phyloP scores from a whole-genome alignment of 2,888 invertebrate genomes.

The Periphyllus acericola region DNA sequence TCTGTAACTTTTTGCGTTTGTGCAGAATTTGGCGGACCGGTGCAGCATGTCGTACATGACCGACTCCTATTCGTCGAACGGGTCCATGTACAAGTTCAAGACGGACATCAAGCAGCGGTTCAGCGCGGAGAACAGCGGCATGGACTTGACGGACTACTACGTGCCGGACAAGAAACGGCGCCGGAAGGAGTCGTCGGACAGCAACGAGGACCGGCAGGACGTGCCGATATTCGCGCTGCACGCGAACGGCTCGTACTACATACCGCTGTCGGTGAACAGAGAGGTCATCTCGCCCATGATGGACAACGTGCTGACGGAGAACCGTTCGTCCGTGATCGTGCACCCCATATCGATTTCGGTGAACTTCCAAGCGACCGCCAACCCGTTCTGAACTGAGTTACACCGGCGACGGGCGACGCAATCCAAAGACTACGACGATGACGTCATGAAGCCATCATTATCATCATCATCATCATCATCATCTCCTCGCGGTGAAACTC shows the following conservation, averaged over 20 bases:
- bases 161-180: conserved; percentile 37
- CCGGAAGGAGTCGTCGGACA: conserved; percentile 12
- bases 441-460: not conserved
- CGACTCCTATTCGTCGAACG: conserved; percentile 66
- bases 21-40: conserved; percentile 64
- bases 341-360: conserved; percentile 92
- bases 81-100: conserved; percentile 84
- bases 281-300: conserved; percentile 78
- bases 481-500: not conserved
- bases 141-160: conserved; percentile 14
- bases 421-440: not conserved
- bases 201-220: conserved; percentile 66
- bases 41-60: conserved; percentile 63
- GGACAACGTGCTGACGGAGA: conserved; percentile 64
- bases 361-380: conserved; percentile 71
- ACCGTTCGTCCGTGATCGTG: conserved; percentile 71
- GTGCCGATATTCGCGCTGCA: conserved; percentile 92
- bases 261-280: conserved; percentile 85
- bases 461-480: not conserved
- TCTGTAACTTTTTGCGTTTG: conserved; percentile 13
- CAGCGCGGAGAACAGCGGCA: conserved; percentile 66
- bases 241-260: conserved; percentile 87
- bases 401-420: not conserved
- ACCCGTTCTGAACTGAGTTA: conserved; percentile 13
- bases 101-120: conserved; percentile 93